A percentile compares a stretch with the other conserved stretches of the same genome.
Evolutionary conservation across 35 echinoderm and acorn worm species (phyloP).

Genomic region (Ptychodera flava): DNA sequence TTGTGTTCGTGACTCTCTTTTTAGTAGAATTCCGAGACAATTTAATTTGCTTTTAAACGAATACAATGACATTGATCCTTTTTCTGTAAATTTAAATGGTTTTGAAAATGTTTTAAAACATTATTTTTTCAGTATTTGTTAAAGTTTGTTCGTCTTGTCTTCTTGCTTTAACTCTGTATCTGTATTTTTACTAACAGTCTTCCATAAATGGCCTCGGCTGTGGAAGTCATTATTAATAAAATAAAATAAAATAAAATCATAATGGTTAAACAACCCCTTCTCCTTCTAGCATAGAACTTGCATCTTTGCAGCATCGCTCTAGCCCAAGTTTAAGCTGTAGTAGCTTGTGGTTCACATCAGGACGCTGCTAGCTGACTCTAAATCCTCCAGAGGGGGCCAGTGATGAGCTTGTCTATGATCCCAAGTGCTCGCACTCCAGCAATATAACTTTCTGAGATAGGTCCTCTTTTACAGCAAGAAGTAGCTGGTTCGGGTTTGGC

Average conservation of each 20-base stretch:
- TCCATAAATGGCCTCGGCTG: too few species aligned
- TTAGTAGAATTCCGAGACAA: too few species aligned
- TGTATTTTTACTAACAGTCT: too few species aligned
- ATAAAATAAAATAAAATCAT: neutral
- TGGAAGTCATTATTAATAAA: too few species aligned
- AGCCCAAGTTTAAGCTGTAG: constrained; percentile 31
- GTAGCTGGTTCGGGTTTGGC: constrained; percentile 48
- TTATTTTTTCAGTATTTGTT: too few species aligned
- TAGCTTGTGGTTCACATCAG: constrained; percentile 25
- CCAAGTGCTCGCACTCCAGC: constrained; percentile 31
- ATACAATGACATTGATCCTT: too few species aligned
- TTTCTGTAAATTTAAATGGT: too few species aligned
- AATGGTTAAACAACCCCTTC: constrained; percentile 15
- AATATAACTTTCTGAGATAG: constrained; percentile 16
- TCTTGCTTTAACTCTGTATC: too few species aligned
- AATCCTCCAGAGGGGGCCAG: constrained; percentile 44
- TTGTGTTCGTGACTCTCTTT: too few species aligned
- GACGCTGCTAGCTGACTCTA: neutral
- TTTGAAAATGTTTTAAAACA: too few species aligned
- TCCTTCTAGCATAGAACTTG: constrained; percentile 21
- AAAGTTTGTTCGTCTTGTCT: too few species aligned
- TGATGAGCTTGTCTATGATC: constrained; percentile 49
- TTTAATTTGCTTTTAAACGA: too few species aligned
- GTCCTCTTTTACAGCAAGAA: constrained; percentile 40
- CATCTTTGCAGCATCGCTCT: constrained; percentile 35